A percentile compares a stretch with the other conserved stretches of the same genome.
Conservation (phyloP, 2,113 vertebrate species). For the Microtus ochrogaster region DNA sequence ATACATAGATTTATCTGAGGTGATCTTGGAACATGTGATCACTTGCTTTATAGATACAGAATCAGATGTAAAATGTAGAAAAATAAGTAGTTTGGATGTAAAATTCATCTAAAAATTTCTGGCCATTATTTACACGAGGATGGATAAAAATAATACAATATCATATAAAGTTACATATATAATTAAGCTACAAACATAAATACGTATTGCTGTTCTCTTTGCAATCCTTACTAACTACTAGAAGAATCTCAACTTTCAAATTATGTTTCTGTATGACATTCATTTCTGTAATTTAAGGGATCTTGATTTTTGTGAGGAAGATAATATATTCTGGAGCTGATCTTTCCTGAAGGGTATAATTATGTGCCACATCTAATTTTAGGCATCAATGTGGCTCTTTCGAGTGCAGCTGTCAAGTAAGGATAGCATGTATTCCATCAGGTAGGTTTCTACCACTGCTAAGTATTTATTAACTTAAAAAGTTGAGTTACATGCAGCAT, state of each 20-base stretch:
- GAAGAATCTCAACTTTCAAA: neutral
- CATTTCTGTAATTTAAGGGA: slow-evolving; percentile 29
- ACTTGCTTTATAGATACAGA: neutral
- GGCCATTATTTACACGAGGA: neutral
- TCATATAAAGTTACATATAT: neutral
- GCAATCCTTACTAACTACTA: neutral
- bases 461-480: slow-evolving; percentile 66
- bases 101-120: neutral
- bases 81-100: neutral
- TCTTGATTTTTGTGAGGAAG: slow-evolving; percentile 61
- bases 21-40: neutral
- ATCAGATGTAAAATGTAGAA: neutral
- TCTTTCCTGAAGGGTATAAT: slow-evolving; percentile 52
- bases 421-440: slow-evolving; percentile 12
- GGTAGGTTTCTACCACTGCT: slow-evolving; percentile 48
- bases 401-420: slow-evolving; percentile 60
- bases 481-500: slow-evolving; percentile 13
- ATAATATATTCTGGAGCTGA: slow-evolving; percentile 48
- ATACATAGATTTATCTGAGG: neutral
- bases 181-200: neutral
- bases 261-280: slow-evolving; percentile 40
- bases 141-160: neutral
- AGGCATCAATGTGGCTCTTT: neutral
- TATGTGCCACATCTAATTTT: slow-evolving; percentile 39
- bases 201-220: neutral